Base-by-base conservation (phyloP, 2,888 invertebrate genomes). In the Drosophila leonis region DNA sequence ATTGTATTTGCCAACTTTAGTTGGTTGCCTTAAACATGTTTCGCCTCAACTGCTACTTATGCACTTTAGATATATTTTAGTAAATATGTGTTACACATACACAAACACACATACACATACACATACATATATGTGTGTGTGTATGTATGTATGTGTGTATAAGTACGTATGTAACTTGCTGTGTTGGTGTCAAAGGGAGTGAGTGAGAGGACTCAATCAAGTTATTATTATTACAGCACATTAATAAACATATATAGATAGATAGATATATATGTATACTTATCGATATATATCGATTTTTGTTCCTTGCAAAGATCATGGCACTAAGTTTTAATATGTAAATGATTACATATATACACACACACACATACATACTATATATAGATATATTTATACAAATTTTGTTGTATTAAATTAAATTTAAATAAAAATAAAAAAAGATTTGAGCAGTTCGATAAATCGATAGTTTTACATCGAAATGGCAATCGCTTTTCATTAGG, bases 301-400 rank as follows among this genome's bases (percentile, higher is more conserved):
- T 56, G 29, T 74, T 70, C 42, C 54, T 59, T 70, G 67, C 69
- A 64, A 77, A 63, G 63, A 70, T 75, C 65, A 67, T 84, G 82
- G 80, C 82, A 82, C 82, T 84, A 84, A 72, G 59, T 69, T 35
- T 82, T 33, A 59, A 61, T 73, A 83, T 75, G 57, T 70, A 64
- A 44, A 51, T 60, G 57, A 61, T 52, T 63, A 61, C 54, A 73
- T 20, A 51, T 18, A 1, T 37, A 54, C 42, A 63, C 29, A 54
- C 42, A 71, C 33, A 46, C 18, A 51, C 55, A 70, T 59, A 62
- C 39, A 55, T 54, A 39, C n/a, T 24, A 24, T 24, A 24, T 24
- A 24, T 24, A 24, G 2, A 24, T 24, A 24, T 24, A 24, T 24
- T 3, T 24, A 24, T 24, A 24, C 4, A 24, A 27, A 48, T 6